Percentiles rank a stretch among this genome's conserved stretches.
These are phyloP conservation scores for Antidorcas marsupialis DNA, from an alignment of 2,113 vertebrate species.

Conservation along the genomic window DNA sequence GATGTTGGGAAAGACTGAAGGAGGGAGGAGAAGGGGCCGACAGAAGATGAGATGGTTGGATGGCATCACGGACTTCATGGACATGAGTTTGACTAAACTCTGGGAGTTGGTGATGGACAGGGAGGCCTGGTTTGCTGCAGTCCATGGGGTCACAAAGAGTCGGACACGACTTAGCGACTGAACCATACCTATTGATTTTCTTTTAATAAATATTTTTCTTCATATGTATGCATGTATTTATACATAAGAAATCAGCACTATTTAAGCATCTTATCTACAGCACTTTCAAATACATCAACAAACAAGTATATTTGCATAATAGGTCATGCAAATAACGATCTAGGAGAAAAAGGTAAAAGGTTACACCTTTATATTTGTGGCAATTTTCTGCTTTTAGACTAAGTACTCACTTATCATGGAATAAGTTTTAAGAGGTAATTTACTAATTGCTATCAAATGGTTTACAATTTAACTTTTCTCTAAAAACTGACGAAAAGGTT, in stretches of 20 bases:
- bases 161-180: accelerated
- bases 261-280: neutral
- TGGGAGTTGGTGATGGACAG: neutral
- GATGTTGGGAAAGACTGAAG: neutral
- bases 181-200: neutral
- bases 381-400: slow-evolving; percentile 37
- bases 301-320: neutral
- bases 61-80: neutral
- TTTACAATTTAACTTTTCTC: slow-evolving; percentile 29
- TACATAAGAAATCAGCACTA: neutral
- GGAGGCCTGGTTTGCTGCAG: neutral
- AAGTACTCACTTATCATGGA: neutral
- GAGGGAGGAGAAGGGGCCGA: neutral
- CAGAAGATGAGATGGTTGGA: neutral
- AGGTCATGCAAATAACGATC: neutral
- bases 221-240: neutral
- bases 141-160: neutral
- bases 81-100: neutral
- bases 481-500: slow-evolving; percentile 15
- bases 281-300: neutral
- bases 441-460: slow-evolving; percentile 24
- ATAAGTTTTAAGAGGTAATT: slow-evolving; percentile 27
- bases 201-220: neutral
- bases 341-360: neutral
- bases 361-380: neutral